Evolutionary conservation across 2,797 vertebrate species (phyloP).

Genomic region (Malacoraja senta): DNA sequence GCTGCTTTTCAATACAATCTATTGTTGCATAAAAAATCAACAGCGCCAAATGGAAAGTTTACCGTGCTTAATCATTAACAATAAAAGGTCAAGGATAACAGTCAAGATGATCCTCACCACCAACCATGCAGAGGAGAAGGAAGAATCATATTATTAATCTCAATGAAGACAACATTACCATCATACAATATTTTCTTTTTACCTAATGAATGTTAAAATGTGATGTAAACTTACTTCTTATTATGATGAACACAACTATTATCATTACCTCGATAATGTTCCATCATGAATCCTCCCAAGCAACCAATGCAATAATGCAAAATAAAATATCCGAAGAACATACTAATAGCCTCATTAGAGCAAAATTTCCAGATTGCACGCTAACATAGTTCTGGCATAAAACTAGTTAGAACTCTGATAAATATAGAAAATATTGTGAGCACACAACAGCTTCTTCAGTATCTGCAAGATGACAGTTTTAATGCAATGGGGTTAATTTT

Average conservation of each 20-base stretch:
- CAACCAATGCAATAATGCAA: background rate
- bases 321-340: background rate
- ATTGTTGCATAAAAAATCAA: conserved; percentile 6
- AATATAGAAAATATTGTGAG: background rate
- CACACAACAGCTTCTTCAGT: background rate
- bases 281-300: background rate
- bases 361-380: background rate
- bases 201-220: background rate
- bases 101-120: background rate
- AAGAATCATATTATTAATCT: conserved; percentile 5
- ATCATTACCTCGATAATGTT: background rate
- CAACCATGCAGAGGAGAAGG: background rate
- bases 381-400: background rate
- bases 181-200: background rate
- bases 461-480: background rate
- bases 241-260: background rate
- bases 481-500: background rate
- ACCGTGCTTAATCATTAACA: background rate
- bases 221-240: background rate
- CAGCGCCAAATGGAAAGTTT: background rate
- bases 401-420: background rate
- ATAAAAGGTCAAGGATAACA: conserved; percentile 3
- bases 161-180: background rate
- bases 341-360: conserved; percentile 18
- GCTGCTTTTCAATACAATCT: background rate